These are phyloP conservation scores for Tethya wilhelma DNA, from an alignment of 37 sponge, comb jelly and placozoan species.

Conservation along the genomic window DNA sequence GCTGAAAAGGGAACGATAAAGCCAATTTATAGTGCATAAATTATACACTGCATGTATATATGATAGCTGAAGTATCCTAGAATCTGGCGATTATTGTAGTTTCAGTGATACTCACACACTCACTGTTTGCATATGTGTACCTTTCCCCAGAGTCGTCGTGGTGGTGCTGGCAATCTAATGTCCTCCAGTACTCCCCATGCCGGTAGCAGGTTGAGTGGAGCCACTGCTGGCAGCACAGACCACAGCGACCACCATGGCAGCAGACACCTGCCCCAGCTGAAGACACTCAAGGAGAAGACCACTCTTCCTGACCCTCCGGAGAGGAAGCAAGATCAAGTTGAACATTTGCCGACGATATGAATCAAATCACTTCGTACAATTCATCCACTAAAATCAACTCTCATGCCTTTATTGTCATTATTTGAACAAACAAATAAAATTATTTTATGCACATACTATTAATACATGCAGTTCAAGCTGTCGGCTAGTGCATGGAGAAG, in stretches of 20 bases:
- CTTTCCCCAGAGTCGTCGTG: background rate
- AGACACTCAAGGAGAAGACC: conserved; percentile 31
- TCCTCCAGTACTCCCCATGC: background rate
- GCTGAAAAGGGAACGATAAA: too few relatives aligned
- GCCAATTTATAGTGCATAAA: too few relatives aligned
- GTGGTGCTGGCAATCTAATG: conserved; percentile 1
- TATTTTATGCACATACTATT: background rate
- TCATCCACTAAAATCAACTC: background rate
- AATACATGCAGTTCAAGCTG: too few relatives aligned
- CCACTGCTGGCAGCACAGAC: background rate
- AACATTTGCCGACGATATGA: conserved; percentile 60
- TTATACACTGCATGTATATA: too few relatives aligned
- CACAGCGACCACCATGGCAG: background rate
- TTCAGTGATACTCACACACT: conserved; percentile 6
- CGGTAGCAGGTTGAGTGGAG: background rate
- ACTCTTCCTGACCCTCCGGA: background rate
- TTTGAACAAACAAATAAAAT: background rate
- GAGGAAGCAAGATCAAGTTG: conserved; percentile 48
- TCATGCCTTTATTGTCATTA: background rate
- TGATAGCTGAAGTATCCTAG: background rate
- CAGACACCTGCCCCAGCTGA: conserved; percentile 67
- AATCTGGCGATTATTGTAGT: background rate
- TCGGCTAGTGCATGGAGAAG: too few relatives aligned
- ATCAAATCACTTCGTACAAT: background rate
- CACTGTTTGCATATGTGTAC: too few relatives aligned